A percentile compares a stretch with the other conserved stretches of the same genome.
These are phyloP conservation scores for Akabosia matsudoensis DNA, from an alignment of 1,140 invertebrate species.

Conservation along the genomic window DNA sequence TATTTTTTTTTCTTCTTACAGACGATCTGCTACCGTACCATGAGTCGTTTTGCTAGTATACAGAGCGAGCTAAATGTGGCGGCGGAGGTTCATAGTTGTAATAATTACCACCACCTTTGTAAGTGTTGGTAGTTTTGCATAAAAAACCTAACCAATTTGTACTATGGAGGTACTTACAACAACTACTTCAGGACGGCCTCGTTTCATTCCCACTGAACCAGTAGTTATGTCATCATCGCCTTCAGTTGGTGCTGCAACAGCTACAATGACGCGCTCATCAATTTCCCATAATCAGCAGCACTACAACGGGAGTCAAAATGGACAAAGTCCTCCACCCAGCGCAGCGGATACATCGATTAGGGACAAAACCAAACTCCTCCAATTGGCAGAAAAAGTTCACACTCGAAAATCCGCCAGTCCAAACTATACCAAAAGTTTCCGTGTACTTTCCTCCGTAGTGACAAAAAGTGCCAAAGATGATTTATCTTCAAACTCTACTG, in stretches of 20 bases:
- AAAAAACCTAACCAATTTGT: not conserved
- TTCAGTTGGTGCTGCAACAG: not conserved
- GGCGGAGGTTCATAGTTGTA: not conserved
- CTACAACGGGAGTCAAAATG: not conserved
- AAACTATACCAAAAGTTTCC: conserved; percentile 26
- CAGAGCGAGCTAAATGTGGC: not conserved
- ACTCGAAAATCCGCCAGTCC: conserved; percentile 29
- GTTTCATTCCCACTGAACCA: conserved; percentile 13
- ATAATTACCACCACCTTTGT: not conserved
- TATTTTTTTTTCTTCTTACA: not conserved
- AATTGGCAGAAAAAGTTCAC: conserved; percentile 38
- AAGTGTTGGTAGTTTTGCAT: not conserved
- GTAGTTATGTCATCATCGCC: conserved; percentile 7
- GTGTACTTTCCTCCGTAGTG: not conserved
- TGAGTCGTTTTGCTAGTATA: not conserved
- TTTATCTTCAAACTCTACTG: not conserved
- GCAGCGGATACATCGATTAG: conserved; percentile 25
- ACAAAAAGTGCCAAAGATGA: not conserved
- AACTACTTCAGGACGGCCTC: conserved; percentile 5
- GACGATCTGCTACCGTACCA: not conserved
- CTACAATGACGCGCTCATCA: conserved; percentile 14
- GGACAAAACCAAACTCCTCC: conserved; percentile 35
- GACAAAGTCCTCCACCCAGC: not conserved
- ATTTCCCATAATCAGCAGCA: conserved; percentile 13
- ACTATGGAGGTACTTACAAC: conserved; percentile 14